Evolutionary conservation across 2,888 invertebrate genomes (phyloP), one percentile per base, ranked within the genome.

Genomic region (Hemicrepidius hirtus): DNA sequence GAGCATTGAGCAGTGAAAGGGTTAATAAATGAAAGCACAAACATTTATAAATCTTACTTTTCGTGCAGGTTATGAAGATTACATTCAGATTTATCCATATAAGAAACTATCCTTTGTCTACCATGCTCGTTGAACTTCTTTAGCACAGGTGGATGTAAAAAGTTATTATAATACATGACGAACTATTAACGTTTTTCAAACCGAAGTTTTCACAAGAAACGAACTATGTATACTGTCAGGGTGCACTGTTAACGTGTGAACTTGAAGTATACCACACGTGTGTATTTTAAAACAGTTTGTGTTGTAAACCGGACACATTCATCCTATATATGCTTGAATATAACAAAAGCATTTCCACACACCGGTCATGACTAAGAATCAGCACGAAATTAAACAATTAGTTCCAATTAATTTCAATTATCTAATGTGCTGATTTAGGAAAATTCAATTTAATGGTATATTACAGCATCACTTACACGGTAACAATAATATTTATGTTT

Each of bases 91-190:
- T 78, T 83, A 73, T 86, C 86, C 77, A 86, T 80, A 72, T 85
- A 86, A 53, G 77, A 71, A 40, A 86, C 82, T 41, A 86, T 80
- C 41, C 80, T 83, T 62, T 81, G 80, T 60, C 73, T 74, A 5
- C 86, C 85, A 55, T 84, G 80, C 68, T 84, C 82, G 28, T 80
- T 74, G 40, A 82, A 75, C 76, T 80, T 85, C 24, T 84, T 82
- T 50, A 76, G 78, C 55, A 86, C 78, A 2, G 86, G 86, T 3
- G 86, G 86, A 78, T 85, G 86, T 65, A 87, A 78, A 81, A 81
- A 86, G 72, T 83, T 84, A 73, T 85, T 84, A 75, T 87, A 86
- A 78, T 86, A 86, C 87, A 87, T 87, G 13, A 1, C 20, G 60
- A 41, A 21, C 21, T 18, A 21, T n/a, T 46, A 46, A n/a, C n/a